phyloP scores from a whole-genome alignment of 2,113 vertebrate genomes.

The Peromyscus californicus region DNA sequence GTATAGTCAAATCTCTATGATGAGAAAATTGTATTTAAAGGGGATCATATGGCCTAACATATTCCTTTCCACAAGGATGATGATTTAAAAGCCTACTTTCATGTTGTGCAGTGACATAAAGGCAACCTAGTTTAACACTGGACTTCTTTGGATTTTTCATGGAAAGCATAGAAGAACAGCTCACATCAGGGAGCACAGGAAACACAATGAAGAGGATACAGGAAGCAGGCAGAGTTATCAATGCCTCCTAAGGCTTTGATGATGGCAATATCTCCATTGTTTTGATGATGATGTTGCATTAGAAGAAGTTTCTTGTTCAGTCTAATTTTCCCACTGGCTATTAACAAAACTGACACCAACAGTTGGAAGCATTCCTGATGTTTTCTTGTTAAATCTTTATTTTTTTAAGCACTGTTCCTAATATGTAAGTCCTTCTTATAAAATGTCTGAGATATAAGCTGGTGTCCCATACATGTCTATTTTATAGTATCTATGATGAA shows the following conservation, averaged over 20 bases:
- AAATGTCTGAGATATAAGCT: slow-evolving; percentile 62
- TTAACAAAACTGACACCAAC: background rate
- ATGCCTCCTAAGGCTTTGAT: background rate
- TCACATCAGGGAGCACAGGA: background rate
- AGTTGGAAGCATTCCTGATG: background rate
- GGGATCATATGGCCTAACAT: background rate
- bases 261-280: background rate
- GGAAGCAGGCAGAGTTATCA: background rate
- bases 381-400: background rate
- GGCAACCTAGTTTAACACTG: background rate
- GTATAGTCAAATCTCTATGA: slow-evolving; percentile 20
- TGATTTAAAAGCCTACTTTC: background rate
- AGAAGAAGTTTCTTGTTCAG: background rate
- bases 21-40: slow-evolving; percentile 24
- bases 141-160: background rate
- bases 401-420: background rate
- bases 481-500: slow-evolving; percentile 65
- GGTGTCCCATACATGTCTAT: slow-evolving; percentile 30
- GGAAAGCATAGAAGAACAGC: background rate
- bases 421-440: slow-evolving; percentile 23
- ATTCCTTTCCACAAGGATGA: slow-evolving; percentile 26
- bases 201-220: background rate
- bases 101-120: background rate
- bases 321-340: background rate
- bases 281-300: background rate